These are phyloP conservation scores for Machaerirhynchus nigripectus DNA, from an alignment of 2,113 vertebrate species.

Conservation along the genomic window DNA sequence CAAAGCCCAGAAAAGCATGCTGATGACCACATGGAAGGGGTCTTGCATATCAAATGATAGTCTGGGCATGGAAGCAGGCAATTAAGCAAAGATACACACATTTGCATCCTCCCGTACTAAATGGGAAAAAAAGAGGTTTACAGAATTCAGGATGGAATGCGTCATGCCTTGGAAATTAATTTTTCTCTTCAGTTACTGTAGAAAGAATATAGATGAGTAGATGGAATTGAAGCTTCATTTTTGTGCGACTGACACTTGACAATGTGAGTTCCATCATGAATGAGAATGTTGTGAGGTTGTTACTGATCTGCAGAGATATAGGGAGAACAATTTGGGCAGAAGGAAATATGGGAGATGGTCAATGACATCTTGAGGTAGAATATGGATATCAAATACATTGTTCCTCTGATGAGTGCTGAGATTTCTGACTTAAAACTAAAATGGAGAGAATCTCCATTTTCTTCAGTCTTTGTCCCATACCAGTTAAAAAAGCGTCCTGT, in stretches of 20 bases:
- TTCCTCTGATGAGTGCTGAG: not conserved
- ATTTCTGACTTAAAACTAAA: not conserved
- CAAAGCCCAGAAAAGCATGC: not conserved
- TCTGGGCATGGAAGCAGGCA: not conserved
- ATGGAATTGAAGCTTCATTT: not conserved
- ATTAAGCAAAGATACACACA: not conserved
- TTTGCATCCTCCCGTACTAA: not conserved
- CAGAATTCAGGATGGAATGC: not conserved
- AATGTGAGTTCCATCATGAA: not conserved
- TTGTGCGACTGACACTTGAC: not conserved
- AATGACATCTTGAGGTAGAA: not conserved
- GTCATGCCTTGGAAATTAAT: not conserved
- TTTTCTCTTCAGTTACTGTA: not conserved
- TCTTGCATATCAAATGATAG: not conserved
- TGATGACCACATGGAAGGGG: not conserved
- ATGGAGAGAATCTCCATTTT: not conserved
- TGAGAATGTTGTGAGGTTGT: not conserved
- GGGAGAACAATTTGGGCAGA: not conserved
- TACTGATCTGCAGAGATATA: not conserved
- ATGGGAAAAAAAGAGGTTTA: not conserved
- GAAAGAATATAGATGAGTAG: not conserved
- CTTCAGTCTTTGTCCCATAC: not conserved
- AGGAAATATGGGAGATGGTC: not conserved
- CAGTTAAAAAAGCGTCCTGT: not conserved
- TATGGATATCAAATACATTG: not conserved